Percentiles rank a stretch among this genome's conserved stretches.
Evolutionary conservation across 53 echinoderm and acorn worm genomes (phyloP).

Genomic region (Echinometra lucunter): DNA sequence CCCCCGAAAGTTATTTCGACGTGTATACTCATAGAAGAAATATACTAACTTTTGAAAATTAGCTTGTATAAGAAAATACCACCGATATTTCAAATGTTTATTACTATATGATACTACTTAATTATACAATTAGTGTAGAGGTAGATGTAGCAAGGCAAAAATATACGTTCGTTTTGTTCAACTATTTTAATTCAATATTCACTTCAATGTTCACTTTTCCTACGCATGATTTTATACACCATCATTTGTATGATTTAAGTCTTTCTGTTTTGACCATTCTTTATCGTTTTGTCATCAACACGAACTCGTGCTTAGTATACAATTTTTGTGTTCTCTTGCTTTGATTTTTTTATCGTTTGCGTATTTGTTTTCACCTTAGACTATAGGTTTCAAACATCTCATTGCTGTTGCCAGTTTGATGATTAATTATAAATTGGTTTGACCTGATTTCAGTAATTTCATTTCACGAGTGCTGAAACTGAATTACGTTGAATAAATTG

Average conservation of each 20-base stretch:
- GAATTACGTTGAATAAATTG: background rate
- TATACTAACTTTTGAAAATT: background rate
- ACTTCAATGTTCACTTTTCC: background rate
- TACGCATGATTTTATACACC: constrained; percentile 10
- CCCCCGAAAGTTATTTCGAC: no score
- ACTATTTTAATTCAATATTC: background rate
- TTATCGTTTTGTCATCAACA: background rate
- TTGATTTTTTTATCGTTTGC: no score
- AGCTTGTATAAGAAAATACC: background rate
- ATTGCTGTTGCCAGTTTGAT: background rate
- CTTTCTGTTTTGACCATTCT: constrained; percentile 16
- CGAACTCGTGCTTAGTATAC: background rate
- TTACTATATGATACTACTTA: background rate
- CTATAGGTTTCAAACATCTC: constrained; percentile 25
- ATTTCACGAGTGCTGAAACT: background rate
- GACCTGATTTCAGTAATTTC: background rate
- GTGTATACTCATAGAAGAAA: background rate
- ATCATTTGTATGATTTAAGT: background rate
- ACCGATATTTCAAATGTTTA: constrained; percentile 17
- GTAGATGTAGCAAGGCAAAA: background rate
- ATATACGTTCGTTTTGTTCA: background rate
- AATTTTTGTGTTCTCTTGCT: background rate
- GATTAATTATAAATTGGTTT: background rate
- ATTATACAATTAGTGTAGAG: background rate
- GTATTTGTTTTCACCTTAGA: no score